These are phyloP conservation scores for Teleogryllus oceanicus DNA, from an alignment of 2,888 invertebrate genomes.

Conservation along the genomic window DNA sequence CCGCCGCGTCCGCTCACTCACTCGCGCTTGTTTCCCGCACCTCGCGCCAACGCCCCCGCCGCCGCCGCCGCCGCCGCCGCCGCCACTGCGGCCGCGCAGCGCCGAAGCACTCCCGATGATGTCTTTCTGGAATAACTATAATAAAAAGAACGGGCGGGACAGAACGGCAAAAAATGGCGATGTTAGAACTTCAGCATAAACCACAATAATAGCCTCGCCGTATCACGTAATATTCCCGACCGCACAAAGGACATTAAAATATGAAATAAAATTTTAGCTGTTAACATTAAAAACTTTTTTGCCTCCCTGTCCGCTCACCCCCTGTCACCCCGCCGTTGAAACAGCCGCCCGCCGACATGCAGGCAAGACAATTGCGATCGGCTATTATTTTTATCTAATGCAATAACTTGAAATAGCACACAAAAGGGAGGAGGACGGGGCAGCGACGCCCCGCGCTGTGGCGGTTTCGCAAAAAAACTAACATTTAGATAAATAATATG, in stretches of 20 bases:
- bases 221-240: constrained; percentile 29
- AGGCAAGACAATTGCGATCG: constrained; percentile 37
- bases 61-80: neutral
- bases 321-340: constrained; percentile 12
- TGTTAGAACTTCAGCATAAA: constrained; percentile 35
- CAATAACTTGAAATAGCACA: constrained; percentile 36
- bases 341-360: constrained; percentile 24
- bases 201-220: constrained; percentile 30
- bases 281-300: constrained; percentile 34
- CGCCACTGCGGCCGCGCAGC: too few species aligned
- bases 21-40: neutral
- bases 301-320: constrained; percentile 25
- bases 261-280: constrained; percentile 37
- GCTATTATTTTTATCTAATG: constrained; percentile 38
- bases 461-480: constrained; percentile 28
- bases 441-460: constrained; percentile 2
- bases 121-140: constrained; percentile 33
- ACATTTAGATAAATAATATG: constrained; percentile 36
- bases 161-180: constrained; percentile 18
- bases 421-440: constrained; percentile 27
- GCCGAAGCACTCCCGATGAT: constrained; percentile 12
- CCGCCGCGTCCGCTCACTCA: constrained; percentile 3
- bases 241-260: constrained; percentile 36
- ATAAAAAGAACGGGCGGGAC: constrained; percentile 31
- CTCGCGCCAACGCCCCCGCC: neutral